Base-by-base conservation (phyloP, 2,888 invertebrate genomes). In the Epistrophe eligans region DNA sequence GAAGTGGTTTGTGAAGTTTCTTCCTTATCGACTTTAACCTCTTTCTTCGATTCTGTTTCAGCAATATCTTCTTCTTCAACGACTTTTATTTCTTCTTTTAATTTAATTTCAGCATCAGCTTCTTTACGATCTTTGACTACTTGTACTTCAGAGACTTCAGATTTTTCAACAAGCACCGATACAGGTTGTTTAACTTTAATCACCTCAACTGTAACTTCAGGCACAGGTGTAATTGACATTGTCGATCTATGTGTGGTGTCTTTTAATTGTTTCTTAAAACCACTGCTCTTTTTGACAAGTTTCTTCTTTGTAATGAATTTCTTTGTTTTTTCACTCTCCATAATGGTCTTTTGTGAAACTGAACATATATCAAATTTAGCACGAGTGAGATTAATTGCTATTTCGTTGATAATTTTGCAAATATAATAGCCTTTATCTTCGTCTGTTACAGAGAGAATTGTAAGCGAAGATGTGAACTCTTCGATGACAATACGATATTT, bases 321-420 rank as follows among this genome's bases (percentile, higher is more conserved):
- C 94, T 90, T 95, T 94, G 89, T 93, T 92, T 82, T 92, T 92
- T 89, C 70, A 10, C 38, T 72, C 48, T 72, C 83, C 91, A 92
- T 89, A 93, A 93, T 89, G 92, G 93, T 89, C 93, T 93, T 50
- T 92, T 94, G 90, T 11, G 92, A 92, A 89, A 93, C 93, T 88
- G 95, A 94, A 71, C 93, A 93, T 57, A 97, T 95, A 90, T 95
- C 95, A 58, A 98, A 93, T 92, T 96, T 96, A 9, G 96, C 97
- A 92, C 96, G 96, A 1, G 97, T 96, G 67, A 95, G 94, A 38
- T 96, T 96, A 93, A 96, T 95, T 64, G 98, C 98, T 80, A 97
- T 95, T 90, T 97, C 97, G 91, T 98, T 98, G 17, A 96, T 95
- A 11, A 97, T 96, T 93, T 97, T 97, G 91, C 98, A 98, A 89